Conservation (phyloP, 2,888 invertebrate genomes). For the Eustalomyia histrio region DNA sequence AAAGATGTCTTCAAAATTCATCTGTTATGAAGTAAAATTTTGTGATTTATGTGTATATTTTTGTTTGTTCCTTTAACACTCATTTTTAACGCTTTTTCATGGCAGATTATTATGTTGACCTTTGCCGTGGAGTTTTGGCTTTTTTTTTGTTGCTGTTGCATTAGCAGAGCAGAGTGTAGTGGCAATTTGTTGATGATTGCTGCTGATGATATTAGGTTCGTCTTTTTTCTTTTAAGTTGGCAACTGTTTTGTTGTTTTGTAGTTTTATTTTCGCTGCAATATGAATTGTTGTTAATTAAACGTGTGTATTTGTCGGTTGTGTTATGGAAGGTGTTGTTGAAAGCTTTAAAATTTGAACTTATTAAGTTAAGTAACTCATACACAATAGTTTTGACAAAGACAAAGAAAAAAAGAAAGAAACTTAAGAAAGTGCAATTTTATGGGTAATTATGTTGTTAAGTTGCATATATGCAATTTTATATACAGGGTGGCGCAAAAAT, state of each 20-base stretch:
- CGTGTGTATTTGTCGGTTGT: slow-evolving; percentile 56
- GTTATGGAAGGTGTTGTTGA: slow-evolving; percentile 65
- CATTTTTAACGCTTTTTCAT: slow-evolving; percentile 67
- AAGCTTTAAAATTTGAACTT: slow-evolving; percentile 68
- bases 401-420: background rate
- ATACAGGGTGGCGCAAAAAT: too few species aligned
- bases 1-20: slow-evolving; percentile 43
- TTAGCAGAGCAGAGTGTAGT: slow-evolving; percentile 11
- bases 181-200: slow-evolving; percentile 70
- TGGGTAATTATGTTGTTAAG: background rate
- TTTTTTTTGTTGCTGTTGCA: slow-evolving; percentile 73
- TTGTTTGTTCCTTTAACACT: slow-evolving; percentile 68
- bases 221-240: slow-evolving; percentile 32
- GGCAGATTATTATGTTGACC: slow-evolving; percentile 52
- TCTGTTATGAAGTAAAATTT: slow-evolving; percentile 71
- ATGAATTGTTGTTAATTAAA: slow-evolving; percentile 72
- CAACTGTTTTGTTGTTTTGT: slow-evolving; percentile 47
- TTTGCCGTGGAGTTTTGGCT: slow-evolving; percentile 73
- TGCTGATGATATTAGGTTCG: slow-evolving; percentile 34
- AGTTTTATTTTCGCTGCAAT: slow-evolving; percentile 30
- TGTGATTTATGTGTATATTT: slow-evolving; percentile 76
- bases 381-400: slow-evolving; percentile 21
- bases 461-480: too few species aligned
- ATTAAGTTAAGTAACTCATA: slow-evolving; percentile 26
- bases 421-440: slow-evolving; percentile 5